Conservation (phyloP, 2,113 vertebrate genomes). For the Phainopepla nitens region DNA sequence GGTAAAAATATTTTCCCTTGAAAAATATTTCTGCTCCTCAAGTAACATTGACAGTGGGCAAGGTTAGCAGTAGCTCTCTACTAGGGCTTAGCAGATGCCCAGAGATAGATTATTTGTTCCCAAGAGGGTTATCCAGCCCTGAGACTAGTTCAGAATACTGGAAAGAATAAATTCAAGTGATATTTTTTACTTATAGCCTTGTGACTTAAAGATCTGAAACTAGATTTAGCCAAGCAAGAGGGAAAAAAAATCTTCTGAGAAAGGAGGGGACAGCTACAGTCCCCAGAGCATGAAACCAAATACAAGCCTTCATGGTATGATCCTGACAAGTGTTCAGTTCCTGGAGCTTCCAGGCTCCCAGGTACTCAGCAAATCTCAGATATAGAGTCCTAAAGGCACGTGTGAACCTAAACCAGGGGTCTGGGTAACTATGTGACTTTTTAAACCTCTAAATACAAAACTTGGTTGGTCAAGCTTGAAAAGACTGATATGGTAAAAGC, state of each 20-base stretch:
- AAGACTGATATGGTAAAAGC: neutral
- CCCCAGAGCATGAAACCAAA: neutral
- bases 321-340: slow-evolving; percentile 38
- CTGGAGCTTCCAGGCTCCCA: neutral
- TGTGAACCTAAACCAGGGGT: neutral
- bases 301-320: neutral
- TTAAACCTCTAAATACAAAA: neutral
- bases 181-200: slow-evolving; percentile 3
- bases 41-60: neutral
- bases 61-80: neutral
- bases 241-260: neutral
- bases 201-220: neutral
- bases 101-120: slow-evolving; percentile 7
- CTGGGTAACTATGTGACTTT: neutral
- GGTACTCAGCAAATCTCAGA: slow-evolving; percentile 35
- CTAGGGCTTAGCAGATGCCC: neutral
- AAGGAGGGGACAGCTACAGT: neutral
- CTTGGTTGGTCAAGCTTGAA: neutral
- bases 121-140: neutral
- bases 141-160: neutral
- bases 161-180: slow-evolving; percentile 9
- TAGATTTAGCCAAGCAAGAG: neutral
- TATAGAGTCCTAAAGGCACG: neutral
- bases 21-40: slow-evolving; percentile 14
- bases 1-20: neutral